Evolutionary conservation across 2,888 invertebrate genomes (phyloP).

Genomic region (Eustalomyia histrio): DNA sequence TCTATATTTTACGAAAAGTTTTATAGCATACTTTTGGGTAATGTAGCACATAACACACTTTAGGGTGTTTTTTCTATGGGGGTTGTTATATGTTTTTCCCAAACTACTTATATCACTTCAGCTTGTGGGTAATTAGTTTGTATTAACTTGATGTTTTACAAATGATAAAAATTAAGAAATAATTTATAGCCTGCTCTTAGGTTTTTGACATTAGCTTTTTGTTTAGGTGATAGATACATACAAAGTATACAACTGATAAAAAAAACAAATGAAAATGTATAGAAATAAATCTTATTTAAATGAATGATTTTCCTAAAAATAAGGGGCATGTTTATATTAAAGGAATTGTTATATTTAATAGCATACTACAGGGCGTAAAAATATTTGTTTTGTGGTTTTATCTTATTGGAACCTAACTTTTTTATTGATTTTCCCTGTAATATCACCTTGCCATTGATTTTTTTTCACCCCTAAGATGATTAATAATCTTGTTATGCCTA

Average conservation of each 20-base stretch:
- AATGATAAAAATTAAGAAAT: background rate
- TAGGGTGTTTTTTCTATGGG: background rate
- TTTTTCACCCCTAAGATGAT: background rate
- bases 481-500: background rate
- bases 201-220: background rate
- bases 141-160: background rate
- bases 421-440: no score
- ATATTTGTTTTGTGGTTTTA: no score
- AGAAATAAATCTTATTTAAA: background rate
- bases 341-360: no score
- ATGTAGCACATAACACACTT: background rate
- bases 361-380: no score
- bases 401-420: no score
- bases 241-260: background rate
- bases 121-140: background rate
- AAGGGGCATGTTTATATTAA: no score
- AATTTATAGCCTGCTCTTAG: background rate
- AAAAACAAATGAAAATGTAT: background rate
- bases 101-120: background rate
- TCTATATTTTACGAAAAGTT: background rate
- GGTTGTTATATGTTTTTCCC: background rate
- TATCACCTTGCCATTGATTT: background rate
- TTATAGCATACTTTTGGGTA: background rate
- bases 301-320: background rate
- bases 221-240: background rate